Percentiles rank a stretch among this genome's conserved stretches.
Evolutionary conservation across 2,113 vertebrate species (phyloP).

Genomic region (Sinocyclocheilus anshuiensis): DNA sequence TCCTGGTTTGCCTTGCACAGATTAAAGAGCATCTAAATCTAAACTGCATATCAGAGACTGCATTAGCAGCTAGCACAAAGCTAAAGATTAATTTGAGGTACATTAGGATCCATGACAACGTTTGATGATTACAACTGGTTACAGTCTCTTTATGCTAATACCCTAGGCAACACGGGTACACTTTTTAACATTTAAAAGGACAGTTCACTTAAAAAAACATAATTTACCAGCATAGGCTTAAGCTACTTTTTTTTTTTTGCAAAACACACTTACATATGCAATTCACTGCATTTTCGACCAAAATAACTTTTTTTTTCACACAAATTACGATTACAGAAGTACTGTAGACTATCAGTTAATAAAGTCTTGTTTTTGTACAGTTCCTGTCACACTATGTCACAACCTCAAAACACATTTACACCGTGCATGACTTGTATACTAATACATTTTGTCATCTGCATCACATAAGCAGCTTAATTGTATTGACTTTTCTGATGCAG

Average conservation of each 20-base stretch:
- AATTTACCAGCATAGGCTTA: background rate
- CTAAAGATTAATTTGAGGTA: conserved; percentile 51
- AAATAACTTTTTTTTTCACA: background rate
- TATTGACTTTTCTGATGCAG: no score
- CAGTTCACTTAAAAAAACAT: background rate
- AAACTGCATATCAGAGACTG: conserved; percentile 67
- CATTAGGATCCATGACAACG: conserved; percentile 64
- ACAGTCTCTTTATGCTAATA: conserved; percentile 58
- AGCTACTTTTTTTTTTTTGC: no score
- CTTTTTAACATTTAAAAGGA: background rate
- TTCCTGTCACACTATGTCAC: background rate
- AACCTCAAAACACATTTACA: background rate
- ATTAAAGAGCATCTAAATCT: conserved; percentile 70
- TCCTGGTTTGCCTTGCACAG: conserved; percentile 62
- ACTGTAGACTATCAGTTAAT: no score
- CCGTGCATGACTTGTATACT: background rate
- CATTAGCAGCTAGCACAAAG: conserved; percentile 60
- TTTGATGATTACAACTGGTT: conserved; percentile 62
- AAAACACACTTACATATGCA: no score
- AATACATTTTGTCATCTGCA: background rate
- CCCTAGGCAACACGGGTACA: conserved; percentile 8
- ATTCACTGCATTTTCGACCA: background rate
- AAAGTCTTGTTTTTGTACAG: no score
- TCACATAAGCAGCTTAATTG: background rate
- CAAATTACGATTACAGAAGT: no score